phyloP scores from a whole-genome alignment of 2,797 vertebrate species.

The Peromyscus melanophrys region DNA sequence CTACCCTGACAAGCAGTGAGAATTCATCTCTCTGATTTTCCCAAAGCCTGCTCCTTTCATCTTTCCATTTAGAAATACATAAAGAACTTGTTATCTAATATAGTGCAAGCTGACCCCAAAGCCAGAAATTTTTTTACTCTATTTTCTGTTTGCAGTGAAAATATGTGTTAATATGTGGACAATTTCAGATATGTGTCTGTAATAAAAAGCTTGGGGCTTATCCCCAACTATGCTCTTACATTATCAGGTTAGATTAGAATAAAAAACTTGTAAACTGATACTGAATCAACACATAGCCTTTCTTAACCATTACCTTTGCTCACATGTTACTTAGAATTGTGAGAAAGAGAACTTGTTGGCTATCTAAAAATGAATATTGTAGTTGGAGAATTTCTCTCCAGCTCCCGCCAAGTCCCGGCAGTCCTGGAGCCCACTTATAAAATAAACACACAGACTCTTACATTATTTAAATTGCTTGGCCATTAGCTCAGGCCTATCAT shows the following conservation, averaged over 20 bases:
- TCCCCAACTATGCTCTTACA: neutral
- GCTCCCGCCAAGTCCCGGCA: too few species aligned
- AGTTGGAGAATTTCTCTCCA: too few species aligned
- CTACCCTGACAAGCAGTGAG: rapidly evolving
- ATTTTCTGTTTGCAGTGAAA: neutral
- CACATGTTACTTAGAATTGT: neutral
- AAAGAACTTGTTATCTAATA: neutral
- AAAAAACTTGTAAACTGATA: neutral
- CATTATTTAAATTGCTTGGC: too few species aligned
- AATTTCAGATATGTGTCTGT: neutral
- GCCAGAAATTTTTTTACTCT: neutral
- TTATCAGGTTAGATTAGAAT: neutral
- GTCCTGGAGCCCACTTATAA: too few species aligned
- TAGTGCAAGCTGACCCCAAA: too few species aligned
- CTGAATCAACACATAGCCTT: neutral
- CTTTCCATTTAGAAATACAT: neutral
- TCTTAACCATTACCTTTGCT: neutral
- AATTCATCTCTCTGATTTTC: neutral
- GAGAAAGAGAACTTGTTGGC: neutral
- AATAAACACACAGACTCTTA: too few species aligned
- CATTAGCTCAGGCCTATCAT: too few species aligned
- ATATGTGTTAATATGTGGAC: neutral
- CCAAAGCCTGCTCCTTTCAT: neutral
- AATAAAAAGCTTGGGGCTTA: neutral
- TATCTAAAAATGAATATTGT: neutral